Percentiles rank a stretch among this genome's conserved stretches.
Evolutionary conservation across 1,140 invertebrate species (phyloP).

Genomic region (Lordiphosa clarofinis): DNA sequence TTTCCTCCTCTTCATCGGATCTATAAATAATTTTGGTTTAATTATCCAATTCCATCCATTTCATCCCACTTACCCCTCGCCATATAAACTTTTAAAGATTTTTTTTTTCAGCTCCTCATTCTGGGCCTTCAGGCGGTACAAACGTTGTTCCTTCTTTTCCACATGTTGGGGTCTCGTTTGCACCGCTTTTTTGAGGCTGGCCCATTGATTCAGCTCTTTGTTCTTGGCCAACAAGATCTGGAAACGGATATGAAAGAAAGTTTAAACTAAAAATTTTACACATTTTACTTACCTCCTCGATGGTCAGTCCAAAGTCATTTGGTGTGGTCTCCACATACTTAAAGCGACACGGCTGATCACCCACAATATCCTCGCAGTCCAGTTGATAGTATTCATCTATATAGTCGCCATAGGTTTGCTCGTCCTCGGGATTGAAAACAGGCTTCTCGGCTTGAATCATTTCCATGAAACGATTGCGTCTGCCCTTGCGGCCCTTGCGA

Average conservation of each 20-base stretch:
- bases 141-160: conserved; percentile 89
- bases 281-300: conserved; percentile 89
- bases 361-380: conserved; percentile 97
- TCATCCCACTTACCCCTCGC: conserved; percentile 80
- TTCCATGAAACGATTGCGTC: conserved; percentile 86
- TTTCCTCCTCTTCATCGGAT: conserved; percentile 68
- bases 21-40: conserved; percentile 45
- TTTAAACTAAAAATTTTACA: conserved; percentile 2
- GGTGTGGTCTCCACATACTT: conserved; percentile 94
- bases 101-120: conserved; percentile 89
- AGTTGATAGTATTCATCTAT: conserved; percentile 96
- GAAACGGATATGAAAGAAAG: neutral
- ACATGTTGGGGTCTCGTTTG: conserved; percentile 88
- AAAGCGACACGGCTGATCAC: conserved; percentile 93
- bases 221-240: conserved; percentile 91
- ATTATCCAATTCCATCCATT: too few species aligned
- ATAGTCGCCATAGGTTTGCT: conserved; percentile 91
- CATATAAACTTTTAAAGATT: conserved; percentile 91
- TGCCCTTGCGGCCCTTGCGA: conserved; percentile 83
- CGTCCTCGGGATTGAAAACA: conserved; percentile 88
- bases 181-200: conserved; percentile 93
- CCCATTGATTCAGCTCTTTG: conserved; percentile 96
- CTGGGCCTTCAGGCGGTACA: conserved; percentile 87
- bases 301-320: conserved; percentile 94
- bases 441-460: conserved; percentile 87